Evolutionary conservation across 53 echinoderm and acorn worm species (phyloP).

Genomic region (Echinometra lucunter): DNA sequence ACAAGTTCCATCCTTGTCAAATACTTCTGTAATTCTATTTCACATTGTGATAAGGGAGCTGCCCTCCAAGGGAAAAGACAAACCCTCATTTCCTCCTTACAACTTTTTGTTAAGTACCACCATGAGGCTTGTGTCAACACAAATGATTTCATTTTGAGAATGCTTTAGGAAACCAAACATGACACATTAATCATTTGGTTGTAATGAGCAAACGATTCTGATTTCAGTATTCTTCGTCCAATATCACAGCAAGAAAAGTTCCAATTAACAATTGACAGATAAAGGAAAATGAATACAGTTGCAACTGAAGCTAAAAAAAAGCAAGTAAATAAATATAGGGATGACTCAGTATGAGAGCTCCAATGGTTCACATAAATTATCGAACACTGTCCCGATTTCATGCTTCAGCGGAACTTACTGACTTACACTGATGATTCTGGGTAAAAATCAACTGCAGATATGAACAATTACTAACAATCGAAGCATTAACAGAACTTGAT

Average conservation of each 20-base stretch:
- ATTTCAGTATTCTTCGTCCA: neutral
- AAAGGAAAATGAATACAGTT: neutral
- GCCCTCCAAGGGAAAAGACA: slow-evolving; percentile 34
- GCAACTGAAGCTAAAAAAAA: neutral
- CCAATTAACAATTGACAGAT: neutral
- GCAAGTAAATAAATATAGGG: neutral
- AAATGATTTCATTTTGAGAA: slow-evolving; percentile 24
- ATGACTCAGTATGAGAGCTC: neutral
- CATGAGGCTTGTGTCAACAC: slow-evolving; percentile 44
- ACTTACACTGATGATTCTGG: neutral
- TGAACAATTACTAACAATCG: neutral
- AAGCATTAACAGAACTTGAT: neutral
- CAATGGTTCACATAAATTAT: neutral
- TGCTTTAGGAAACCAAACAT: slow-evolving; percentile 12
- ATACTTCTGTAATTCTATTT: slow-evolving; percentile 49
- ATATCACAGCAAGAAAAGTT: neutral
- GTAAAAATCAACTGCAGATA: neutral
- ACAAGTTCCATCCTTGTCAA: slow-evolving; percentile 50
- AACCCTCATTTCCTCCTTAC: slow-evolving; percentile 28
- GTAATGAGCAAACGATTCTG: too few species aligned
- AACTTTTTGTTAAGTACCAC: neutral
- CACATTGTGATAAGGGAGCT: slow-evolving; percentile 34
- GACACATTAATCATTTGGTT: too few species aligned
- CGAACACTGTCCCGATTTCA: neutral
- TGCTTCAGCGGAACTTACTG: neutral